Evolutionary conservation across 64 coral and sea anemone genomes (phyloP).

Genomic region (Actinia equina): DNA sequence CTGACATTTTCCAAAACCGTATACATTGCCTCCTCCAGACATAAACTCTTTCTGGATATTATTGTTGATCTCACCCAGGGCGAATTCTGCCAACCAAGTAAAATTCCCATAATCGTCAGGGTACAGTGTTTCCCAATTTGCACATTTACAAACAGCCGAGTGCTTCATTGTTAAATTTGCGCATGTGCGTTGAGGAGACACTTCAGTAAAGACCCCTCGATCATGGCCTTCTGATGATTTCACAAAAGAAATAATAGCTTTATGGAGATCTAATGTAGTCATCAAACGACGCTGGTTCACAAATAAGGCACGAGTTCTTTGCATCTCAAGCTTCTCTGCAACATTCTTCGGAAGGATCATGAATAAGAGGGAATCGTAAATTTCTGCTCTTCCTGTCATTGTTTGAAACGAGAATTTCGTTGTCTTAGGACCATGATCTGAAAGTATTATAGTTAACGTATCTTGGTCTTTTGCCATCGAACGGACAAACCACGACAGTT

Average conservation of each 20-base stretch:
- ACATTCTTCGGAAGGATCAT: conserved; percentile 72
- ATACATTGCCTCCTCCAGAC: conserved; percentile 1
- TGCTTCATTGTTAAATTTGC: conserved; percentile 68
- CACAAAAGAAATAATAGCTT: conserved; percentile 52
- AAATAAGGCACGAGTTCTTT: conserved; percentile 45
- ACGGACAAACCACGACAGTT: conserved; percentile 51
- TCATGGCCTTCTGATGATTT: neutral
- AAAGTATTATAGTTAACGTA: conserved; percentile 83
- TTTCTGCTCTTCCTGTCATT: conserved; percentile 72
- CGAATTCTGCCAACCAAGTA: conserved; percentile 85
- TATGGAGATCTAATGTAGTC: conserved; percentile 77
- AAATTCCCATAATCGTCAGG: conserved; percentile 74
- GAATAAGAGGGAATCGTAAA: conserved; percentile 85
- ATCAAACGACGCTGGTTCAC: conserved; percentile 79
- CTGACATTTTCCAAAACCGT: conserved; percentile 81
- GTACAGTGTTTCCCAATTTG: conserved; percentile 66
- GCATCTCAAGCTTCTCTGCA: conserved; percentile 21
- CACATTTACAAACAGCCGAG: conserved; percentile 83
- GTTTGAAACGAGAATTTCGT: conserved; percentile 65
- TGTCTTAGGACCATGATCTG: conserved; percentile 84
- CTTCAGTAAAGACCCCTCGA: conserved; percentile 59
- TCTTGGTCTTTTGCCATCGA: conserved; percentile 51
- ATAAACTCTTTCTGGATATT: conserved; percentile 72
- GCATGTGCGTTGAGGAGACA: conserved; percentile 73
- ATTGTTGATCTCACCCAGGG: conserved; percentile 83